Conservation (phyloP, 2,888 invertebrate genomes). For the Diarsia mendica region DNA sequence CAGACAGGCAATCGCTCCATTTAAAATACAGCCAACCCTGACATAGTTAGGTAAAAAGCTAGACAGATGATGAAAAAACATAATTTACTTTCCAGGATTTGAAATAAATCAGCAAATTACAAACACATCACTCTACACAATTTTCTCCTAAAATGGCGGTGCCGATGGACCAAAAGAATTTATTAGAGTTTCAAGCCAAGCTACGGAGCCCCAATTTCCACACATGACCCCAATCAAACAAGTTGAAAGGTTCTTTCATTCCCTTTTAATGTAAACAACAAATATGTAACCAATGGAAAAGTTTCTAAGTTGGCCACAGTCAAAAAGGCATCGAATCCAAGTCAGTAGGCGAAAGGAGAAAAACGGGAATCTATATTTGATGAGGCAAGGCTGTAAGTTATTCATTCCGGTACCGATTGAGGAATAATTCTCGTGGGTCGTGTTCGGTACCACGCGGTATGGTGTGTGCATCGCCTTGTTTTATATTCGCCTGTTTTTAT, state of each 20-base stretch:
- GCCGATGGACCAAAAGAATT: neutral
- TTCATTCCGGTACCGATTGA: constrained; percentile 75
- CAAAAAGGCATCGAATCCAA: constrained; percentile 37
- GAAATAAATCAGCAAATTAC: neutral
- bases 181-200: neutral
- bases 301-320: constrained; percentile 52
- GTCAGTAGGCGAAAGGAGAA: constrained; percentile 63
- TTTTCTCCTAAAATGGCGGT: neutral
- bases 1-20: neutral
- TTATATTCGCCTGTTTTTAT: constrained; percentile 43
- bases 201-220: neutral
- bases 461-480: constrained; percentile 34
- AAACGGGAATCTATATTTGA: constrained; percentile 77
- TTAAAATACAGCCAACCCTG: neutral
- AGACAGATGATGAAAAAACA: neutral
- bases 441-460: constrained; percentile 25
- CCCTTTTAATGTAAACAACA: constrained; percentile 29
- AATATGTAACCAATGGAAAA: constrained; percentile 42
- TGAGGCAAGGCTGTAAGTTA: constrained; percentile 72
- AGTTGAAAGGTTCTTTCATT: constrained; percentile 23
- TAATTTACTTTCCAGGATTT: neutral
- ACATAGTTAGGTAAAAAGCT: neutral
- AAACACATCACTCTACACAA: neutral
- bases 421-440: constrained; percentile 72
- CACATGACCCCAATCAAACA: constrained; percentile 15